Evolutionary conservation across 35 echinoderm and acorn worm species (phyloP).

Genomic region (Hemicentrotus pulcherrimus): DNA sequence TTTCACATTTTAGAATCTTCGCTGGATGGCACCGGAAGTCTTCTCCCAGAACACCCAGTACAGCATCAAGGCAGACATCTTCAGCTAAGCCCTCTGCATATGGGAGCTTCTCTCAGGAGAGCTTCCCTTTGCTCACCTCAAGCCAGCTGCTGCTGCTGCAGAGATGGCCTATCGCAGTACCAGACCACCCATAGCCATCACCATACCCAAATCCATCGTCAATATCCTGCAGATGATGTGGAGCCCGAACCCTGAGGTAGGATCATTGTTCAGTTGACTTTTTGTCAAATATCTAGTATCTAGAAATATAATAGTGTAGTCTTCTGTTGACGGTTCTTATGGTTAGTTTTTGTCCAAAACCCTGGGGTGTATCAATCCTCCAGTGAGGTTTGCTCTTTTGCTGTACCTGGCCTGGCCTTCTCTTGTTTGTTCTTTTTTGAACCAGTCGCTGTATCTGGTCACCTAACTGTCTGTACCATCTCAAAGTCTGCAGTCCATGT

Average conservation of each 20-base stretch:
- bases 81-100: slow-evolving; percentile 60
- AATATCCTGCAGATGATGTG: slow-evolving; percentile 57
- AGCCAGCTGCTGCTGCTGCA: slow-evolving; percentile 56
- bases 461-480: too few species aligned
- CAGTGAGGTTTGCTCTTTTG: too few species aligned
- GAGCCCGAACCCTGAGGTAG: slow-evolving; percentile 12
- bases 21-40: slow-evolving; percentile 61
- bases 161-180: slow-evolving; percentile 55
- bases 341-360: too few species aligned
- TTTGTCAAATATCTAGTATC: neutral
- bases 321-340: too few species aligned
- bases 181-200: slow-evolving; percentile 52
- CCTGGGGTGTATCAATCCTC: too few species aligned
- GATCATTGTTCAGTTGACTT: neutral
- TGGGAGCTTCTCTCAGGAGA: slow-evolving; percentile 59
- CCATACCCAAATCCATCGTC: slow-evolving; percentile 54
- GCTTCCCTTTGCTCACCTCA: slow-evolving; percentile 53
- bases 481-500: too few species aligned
- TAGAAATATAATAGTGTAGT: too few species aligned
- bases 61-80: slow-evolving; percentile 50
- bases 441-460: too few species aligned
- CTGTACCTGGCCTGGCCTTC: too few species aligned
- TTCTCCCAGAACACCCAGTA: slow-evolving; percentile 58
- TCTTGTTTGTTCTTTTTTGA: too few species aligned
- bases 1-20: slow-evolving; percentile 49